A percentile compares a stretch with the other conserved stretches of the same genome.
These are phyloP conservation scores for Pristionchus entomophagus DNA, from an alignment of 2,888 invertebrate genomes.

Conservation along the genomic window DNA sequence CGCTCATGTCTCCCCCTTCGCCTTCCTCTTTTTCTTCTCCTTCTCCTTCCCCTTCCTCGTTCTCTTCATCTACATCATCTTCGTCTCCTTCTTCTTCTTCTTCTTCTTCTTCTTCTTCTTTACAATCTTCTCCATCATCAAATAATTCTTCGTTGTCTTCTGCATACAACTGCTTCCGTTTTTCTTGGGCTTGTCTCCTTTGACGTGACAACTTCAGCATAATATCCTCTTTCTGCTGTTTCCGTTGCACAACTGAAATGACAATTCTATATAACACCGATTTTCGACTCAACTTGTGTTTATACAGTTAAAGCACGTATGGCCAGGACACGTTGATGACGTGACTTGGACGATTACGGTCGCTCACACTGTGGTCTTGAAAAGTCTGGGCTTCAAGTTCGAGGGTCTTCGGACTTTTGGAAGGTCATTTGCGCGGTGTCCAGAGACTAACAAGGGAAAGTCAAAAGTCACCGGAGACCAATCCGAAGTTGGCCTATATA, in stretches of 20 bases:
- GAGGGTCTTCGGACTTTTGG: no score
- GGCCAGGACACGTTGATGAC: no score
- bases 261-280: no score
- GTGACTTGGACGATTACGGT: no score
- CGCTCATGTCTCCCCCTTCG: neutral
- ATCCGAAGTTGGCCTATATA: no score
- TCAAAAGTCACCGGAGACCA: no score
- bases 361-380: no score
- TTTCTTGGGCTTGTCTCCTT: conserved; percentile 49
- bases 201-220: neutral
- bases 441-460: no score
- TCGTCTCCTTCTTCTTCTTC: conserved; percentile 51
- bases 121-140: conserved; percentile 44
- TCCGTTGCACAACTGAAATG: neutral
- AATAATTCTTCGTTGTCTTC: conserved; percentile 56
- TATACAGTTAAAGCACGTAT: no score
- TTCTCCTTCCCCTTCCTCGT: conserved; percentile 50
- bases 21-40: conserved; percentile 30
- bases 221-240: conserved; percentile 6
- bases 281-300: no score
- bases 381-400: no score
- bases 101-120: conserved; percentile 50
- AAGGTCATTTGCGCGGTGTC: no score
- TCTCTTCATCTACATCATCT: conserved; percentile 47
- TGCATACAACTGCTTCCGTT: conserved; percentile 53